Conservation (phyloP, 2,113 vertebrate genomes). For the Takifugu flavidus region DNA sequence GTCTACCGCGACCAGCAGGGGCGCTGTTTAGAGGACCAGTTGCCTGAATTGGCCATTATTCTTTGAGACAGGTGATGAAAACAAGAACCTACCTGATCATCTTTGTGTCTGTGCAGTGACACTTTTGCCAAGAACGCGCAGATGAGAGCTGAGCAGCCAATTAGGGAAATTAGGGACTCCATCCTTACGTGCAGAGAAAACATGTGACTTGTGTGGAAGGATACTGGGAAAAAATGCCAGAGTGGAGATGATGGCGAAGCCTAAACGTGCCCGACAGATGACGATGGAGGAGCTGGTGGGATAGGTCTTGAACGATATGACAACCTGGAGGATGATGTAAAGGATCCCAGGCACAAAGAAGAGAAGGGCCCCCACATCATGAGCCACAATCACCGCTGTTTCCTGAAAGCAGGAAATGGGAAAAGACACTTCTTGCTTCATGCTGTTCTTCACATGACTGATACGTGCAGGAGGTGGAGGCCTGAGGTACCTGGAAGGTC, state of each 20-base stretch:
- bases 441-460: background rate
- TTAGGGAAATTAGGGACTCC: conserved; percentile 66
- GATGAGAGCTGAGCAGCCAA: conserved; percentile 66
- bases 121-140: conserved; percentile 77
- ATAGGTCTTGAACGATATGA: conserved; percentile 76
- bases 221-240: conserved; percentile 86
- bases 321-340: conserved; percentile 81
- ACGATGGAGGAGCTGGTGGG: conserved; percentile 73
- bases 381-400: conserved; percentile 73
- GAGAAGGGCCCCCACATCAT: conserved; percentile 82
- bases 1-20: no score
- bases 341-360: conserved; percentile 81
- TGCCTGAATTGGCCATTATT: background rate
- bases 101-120: conserved; percentile 76
- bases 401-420: conserved; percentile 73
- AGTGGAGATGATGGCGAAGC: conserved; percentile 72
- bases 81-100: conserved; percentile 76
- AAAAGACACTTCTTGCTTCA: no score
- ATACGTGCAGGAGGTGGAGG: background rate
- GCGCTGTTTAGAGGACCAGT: background rate
- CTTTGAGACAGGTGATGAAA: no score
- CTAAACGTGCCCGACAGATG: conserved; percentile 66
- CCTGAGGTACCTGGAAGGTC: conserved; percentile 86
- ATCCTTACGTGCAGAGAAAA: background rate
- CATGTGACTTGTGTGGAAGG: conserved; percentile 71